Percentiles rank a stretch among this genome's conserved stretches.
Evolutionary conservation across 2,797 vertebrate genomes (phyloP).

Genomic region (Dendrocincla fuliginosa): DNA sequence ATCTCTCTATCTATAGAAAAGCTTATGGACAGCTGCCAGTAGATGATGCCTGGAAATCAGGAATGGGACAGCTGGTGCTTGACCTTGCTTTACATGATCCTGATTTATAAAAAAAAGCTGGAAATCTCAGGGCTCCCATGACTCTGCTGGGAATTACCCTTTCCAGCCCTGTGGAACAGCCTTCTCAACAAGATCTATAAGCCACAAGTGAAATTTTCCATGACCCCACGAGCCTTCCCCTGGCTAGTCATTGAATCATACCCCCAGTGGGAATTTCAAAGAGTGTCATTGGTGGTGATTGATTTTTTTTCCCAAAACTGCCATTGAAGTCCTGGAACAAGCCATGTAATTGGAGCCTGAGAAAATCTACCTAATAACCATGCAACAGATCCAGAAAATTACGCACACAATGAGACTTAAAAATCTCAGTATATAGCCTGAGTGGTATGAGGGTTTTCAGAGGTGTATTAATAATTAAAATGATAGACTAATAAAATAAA

Average conservation of each 20-base stretch:
- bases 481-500: background rate
- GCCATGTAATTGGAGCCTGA: background rate
- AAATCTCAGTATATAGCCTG: background rate
- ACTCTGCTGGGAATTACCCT: conserved; percentile 7
- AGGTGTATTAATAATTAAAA: background rate
- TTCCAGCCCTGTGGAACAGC: background rate
- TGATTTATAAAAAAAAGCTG: conserved; percentile 28
- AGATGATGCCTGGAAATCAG: conserved; percentile 46
- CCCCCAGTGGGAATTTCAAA: background rate
- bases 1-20: conserved; percentile 54
- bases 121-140: conserved; percentile 28
- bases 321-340: background rate
- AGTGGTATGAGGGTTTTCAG: background rate
- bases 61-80: conserved; percentile 50
- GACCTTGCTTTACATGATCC: conserved; percentile 27
- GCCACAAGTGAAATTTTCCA: conserved; percentile 26
- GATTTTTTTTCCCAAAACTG: background rate
- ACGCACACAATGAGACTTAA: background rate
- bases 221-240: background rate
- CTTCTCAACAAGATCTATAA: conserved; percentile 1
- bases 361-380: background rate
- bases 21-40: conserved; percentile 44
- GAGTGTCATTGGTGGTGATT: background rate
- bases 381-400: background rate
- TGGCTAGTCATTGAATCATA: background rate